A percentile compares a stretch with the other conserved stretches of the same genome.
Conservation (phyloP, 2,888 invertebrate species). For the Dryobotodes eremita region DNA sequence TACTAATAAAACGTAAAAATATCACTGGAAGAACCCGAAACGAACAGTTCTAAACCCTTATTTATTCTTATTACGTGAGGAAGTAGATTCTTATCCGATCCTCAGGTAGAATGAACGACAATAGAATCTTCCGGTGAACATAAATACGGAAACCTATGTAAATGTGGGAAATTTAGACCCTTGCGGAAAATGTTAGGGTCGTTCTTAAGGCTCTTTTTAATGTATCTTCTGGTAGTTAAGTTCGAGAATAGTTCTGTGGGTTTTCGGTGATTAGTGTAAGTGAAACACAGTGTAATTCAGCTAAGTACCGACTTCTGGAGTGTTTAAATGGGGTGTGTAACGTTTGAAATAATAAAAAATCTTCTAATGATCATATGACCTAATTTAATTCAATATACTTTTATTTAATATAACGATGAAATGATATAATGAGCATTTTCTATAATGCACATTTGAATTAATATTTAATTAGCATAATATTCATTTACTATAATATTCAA, state of each 20-base stretch:
- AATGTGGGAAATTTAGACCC: slow-evolving; percentile 62
- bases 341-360: too few relatives aligned
- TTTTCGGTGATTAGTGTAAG: slow-evolving; percentile 16
- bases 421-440: too few relatives aligned
- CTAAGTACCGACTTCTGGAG: background rate
- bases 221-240: slow-evolving; percentile 42
- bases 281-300: background rate
- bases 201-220: slow-evolving; percentile 43
- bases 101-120: slow-evolving; percentile 67
- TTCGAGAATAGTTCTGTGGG: slow-evolving; percentile 13
- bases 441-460: too few relatives aligned
- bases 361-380: too few relatives aligned
- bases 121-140: slow-evolving; percentile 65
- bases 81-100: slow-evolving; percentile 67
- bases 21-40: slow-evolving; percentile 32
- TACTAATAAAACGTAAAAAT: slow-evolving; percentile 29
- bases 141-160: slow-evolving; percentile 68
- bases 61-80: slow-evolving; percentile 66
- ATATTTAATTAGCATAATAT: too few relatives aligned
- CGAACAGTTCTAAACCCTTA: slow-evolving; percentile 59
- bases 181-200: slow-evolving; percentile 46
- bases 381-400: too few relatives aligned
- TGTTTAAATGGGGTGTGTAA: too few relatives aligned
- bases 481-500: too few relatives aligned
- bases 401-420: too few relatives aligned